A percentile compares a stretch with the other conserved stretches of the same genome.
phyloP scores from a whole-genome alignment of 2,888 invertebrate genomes.

The Clanis bilineata region DNA sequence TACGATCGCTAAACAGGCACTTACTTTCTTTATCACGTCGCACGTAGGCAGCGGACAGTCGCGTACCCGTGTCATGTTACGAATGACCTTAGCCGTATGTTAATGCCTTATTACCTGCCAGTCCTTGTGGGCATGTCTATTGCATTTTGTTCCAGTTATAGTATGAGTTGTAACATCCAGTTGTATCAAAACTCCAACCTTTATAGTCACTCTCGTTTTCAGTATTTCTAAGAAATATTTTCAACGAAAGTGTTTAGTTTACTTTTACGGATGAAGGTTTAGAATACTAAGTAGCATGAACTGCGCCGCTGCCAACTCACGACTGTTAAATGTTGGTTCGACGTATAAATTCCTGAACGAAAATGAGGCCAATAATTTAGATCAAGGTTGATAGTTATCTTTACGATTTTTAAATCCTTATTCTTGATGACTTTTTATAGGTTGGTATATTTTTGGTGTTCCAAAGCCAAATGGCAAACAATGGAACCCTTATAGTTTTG shows the following conservation, averaged over 20 bases:
- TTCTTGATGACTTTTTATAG: neutral
- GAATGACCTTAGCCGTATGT: conserved; percentile 37
- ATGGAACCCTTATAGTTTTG: too few species aligned
- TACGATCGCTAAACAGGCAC: conserved; percentile 25
- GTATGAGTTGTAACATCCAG: conserved; percentile 27
- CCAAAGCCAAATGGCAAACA: too few species aligned
- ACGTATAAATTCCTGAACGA: conserved; percentile 34
- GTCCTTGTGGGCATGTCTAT: conserved; percentile 33
- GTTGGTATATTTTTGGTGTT: neutral
- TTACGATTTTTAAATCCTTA: neutral
- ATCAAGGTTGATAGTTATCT: conserved; percentile 3
- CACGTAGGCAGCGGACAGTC: conserved; percentile 20
- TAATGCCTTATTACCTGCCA: conserved; percentile 30
- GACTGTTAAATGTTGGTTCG: conserved; percentile 34
- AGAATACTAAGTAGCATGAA: conserved; percentile 20
- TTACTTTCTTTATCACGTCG: conserved; percentile 42
- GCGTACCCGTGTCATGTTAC: conserved; percentile 25
- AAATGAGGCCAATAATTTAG: conserved; percentile 8
- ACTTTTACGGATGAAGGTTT: conserved; percentile 14
- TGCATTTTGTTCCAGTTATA: conserved; percentile 31
- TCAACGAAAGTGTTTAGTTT: conserved; percentile 47
- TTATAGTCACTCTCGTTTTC: conserved; percentile 14
- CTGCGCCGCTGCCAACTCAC: conserved; percentile 18
- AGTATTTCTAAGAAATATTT: conserved; percentile 42
- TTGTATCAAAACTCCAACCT: conserved; percentile 1